Evolutionary conservation across 1,140 invertebrate species (phyloP).

Genomic region (Homalodisca vitripennis): DNA sequence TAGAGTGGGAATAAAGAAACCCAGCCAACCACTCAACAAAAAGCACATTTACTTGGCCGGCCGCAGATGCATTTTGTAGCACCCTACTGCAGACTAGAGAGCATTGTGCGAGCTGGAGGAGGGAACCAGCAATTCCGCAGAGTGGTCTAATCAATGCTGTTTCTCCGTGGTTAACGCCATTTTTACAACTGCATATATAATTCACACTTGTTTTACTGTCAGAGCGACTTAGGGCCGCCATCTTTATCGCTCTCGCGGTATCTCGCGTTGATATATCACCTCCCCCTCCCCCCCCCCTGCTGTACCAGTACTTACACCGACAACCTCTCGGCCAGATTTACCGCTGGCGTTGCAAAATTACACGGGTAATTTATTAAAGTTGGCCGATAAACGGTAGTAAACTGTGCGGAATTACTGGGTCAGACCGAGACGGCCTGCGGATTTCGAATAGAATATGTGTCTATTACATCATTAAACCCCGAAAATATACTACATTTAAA

Average conservation of each 20-base stretch:
- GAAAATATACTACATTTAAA: no score
- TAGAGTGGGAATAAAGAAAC: no score
- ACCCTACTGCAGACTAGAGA: no score
- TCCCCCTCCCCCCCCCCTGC: neutral
- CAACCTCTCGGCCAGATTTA: neutral
- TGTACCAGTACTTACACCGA: neutral
- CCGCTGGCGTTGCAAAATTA: neutral
- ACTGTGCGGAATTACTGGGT: no score
- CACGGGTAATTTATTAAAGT: neutral
- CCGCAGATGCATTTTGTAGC: no score
- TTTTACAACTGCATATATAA: constrained; percentile 25
- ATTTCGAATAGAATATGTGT: no score
- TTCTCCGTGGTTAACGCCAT: constrained; percentile 6
- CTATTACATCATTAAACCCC: no score
- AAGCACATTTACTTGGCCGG: no score
- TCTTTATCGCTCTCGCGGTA: neutral
- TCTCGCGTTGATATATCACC: constrained; percentile 1
- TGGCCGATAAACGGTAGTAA: neutral
- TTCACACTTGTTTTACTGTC: constrained; percentile 21
- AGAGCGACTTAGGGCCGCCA: neutral
- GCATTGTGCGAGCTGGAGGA: no score
- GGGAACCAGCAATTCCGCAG: neutral
- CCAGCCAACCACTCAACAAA: no score
- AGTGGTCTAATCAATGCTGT: constrained; percentile 10
- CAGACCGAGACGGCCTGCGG: no score